Evolutionary conservation across 2,888 invertebrate genomes (phyloP).

Genomic region (Dromius quadrimaculatus): DNA sequence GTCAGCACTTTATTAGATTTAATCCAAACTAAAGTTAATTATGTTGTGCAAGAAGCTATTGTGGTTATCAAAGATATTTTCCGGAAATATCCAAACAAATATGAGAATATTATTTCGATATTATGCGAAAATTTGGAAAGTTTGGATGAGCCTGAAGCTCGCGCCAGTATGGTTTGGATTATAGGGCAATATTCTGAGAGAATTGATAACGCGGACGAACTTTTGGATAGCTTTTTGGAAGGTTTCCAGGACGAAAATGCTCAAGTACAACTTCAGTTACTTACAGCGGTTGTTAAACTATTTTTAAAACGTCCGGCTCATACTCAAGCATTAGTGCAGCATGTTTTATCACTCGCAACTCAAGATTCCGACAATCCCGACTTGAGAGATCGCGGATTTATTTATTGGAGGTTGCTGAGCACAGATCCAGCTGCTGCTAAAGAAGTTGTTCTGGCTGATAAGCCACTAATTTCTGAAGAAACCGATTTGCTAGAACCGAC

Average conservation of each 20-base stretch:
- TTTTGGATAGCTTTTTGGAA: slow-evolving; percentile 97
- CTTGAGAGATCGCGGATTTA: slow-evolving; percentile 97
- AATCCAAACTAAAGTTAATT: slow-evolving; percentile 99
- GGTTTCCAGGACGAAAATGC: slow-evolving; percentile 98
- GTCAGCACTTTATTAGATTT: slow-evolving; percentile 97
- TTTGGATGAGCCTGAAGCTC: slow-evolving; percentile 97
- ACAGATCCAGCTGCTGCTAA: slow-evolving; percentile 99
- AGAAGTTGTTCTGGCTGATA: slow-evolving; percentile 98
- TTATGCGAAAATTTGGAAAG: slow-evolving; percentile 99
- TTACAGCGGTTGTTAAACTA: slow-evolving; percentile 98
- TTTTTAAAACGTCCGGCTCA: slow-evolving; percentile 98
- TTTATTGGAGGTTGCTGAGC: slow-evolving; percentile 98
- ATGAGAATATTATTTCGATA: slow-evolving; percentile 99
- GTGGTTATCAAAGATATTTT: slow-evolving; percentile 99
- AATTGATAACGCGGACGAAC: slow-evolving; percentile 98
- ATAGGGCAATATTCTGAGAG: slow-evolving; percentile 99
- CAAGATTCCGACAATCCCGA: slow-evolving; percentile 99
- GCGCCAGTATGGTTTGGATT: slow-evolving; percentile 97
- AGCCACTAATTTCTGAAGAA: slow-evolving; percentile 98
- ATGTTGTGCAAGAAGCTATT: slow-evolving; percentile 99
- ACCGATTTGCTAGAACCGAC: slow-evolving; percentile 98
- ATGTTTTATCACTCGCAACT: slow-evolving; percentile 89
- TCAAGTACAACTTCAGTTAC: slow-evolving; percentile 94
- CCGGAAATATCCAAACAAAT: slow-evolving; percentile 97
- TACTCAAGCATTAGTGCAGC: slow-evolving; percentile 98